These are phyloP conservation scores for Cladorhizidae sp. DNA, from an alignment of 37 sponge, comb jelly and placozoan species.

Conservation along the genomic window DNA sequence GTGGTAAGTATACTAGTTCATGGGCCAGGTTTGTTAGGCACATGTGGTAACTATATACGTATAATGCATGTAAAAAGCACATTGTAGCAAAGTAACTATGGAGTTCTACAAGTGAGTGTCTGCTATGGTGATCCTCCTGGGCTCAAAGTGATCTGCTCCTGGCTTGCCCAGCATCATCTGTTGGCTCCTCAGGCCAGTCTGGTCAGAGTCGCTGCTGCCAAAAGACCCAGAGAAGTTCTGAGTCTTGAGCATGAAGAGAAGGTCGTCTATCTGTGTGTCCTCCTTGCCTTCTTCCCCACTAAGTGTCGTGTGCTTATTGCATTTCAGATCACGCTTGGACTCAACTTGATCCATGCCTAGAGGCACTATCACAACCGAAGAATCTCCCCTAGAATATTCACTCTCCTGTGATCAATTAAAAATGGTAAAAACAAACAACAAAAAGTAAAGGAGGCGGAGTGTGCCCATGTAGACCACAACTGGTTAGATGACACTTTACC, in stretches of 20 bases:
- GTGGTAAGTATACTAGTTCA: too few species aligned
- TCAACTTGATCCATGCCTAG: slow-evolving; percentile 1
- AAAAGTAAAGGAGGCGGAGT: too few species aligned
- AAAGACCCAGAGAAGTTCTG: slow-evolving; percentile 12
- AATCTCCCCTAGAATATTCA: too few species aligned
- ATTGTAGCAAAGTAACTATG: too few species aligned
- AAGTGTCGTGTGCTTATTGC: too few species aligned
- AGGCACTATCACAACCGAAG: slow-evolving; percentile 7
- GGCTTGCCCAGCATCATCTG: not conserved
- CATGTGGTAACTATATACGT: too few species aligned
- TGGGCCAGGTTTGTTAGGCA: too few species aligned
- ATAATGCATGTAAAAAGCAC: too few species aligned
- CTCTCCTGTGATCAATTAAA: too few species aligned
- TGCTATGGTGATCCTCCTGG: slow-evolving; percentile 82
- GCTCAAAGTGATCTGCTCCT: slow-evolving; percentile 63
- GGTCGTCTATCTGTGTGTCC: slow-evolving; percentile 67
- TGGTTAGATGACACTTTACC: too few species aligned
- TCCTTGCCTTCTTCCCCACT: slow-evolving; percentile 25
- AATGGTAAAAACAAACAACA: too few species aligned
- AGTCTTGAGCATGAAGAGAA: slow-evolving; percentile 79
- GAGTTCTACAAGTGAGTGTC: slow-evolving; percentile 85
- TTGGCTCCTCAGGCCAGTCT: not conserved
- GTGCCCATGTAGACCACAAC: too few species aligned
- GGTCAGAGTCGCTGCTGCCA: slow-evolving; percentile 7
- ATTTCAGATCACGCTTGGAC: not conserved